A percentile compares a stretch with the other conserved stretches of the same genome.
These are phyloP conservation scores for Entomyzon cyanotis DNA, from an alignment of 2,113 vertebrate genomes.

Conservation along the genomic window DNA sequence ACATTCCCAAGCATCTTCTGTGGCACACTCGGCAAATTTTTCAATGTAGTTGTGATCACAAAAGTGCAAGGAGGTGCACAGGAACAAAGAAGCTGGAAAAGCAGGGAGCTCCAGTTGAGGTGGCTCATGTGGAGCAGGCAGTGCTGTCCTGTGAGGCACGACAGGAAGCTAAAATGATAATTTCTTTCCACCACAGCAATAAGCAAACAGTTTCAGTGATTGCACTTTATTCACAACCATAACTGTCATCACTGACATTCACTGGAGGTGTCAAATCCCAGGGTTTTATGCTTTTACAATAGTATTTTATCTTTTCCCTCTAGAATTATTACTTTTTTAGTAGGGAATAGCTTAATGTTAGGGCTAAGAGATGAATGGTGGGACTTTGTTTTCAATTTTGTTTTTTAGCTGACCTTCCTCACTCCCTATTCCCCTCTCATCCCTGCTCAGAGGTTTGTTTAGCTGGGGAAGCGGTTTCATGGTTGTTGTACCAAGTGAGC, in stretches of 20 bases:
- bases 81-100: background rate
- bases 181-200: background rate
- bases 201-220: constrained; percentile 18
- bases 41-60: background rate
- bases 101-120: background rate
- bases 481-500: background rate
- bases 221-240: background rate
- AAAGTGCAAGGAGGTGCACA: background rate
- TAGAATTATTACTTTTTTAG: background rate
- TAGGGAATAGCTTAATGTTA: background rate
- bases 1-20: background rate
- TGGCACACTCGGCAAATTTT: background rate
- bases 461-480: constrained; percentile 21
- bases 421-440: background rate
- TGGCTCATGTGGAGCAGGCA: background rate
- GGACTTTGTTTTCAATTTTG: background rate
- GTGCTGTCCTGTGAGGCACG: background rate
- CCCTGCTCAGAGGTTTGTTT: background rate
- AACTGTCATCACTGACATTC: background rate
- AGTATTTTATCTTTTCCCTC: background rate
- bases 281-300: background rate
- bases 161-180: background rate
- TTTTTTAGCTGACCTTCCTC: background rate
- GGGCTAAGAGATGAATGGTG: background rate
- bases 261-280: background rate